These are phyloP conservation scores for Heterocephalus glaber DNA, from an alignment of 2,113 vertebrate species.

Conservation along the genomic window DNA sequence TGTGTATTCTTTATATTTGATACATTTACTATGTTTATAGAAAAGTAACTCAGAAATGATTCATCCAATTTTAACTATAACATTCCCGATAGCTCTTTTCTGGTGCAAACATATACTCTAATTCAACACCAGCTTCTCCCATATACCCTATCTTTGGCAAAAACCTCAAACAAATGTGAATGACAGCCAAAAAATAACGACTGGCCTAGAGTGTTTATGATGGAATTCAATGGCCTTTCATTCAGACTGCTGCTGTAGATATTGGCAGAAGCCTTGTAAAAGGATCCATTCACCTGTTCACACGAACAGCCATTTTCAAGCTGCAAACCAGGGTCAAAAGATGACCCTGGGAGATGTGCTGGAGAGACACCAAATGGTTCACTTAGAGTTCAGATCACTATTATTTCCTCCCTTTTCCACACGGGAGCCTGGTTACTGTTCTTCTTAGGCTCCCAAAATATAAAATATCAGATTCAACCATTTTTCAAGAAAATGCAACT, in stretches of 20 bases:
- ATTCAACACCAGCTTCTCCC: neutral
- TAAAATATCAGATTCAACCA: neutral
- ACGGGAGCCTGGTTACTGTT: neutral
- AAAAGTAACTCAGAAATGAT: constrained; percentile 10
- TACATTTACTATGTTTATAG: constrained; percentile 4
- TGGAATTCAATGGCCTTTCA: neutral
- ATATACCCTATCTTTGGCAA: neutral
- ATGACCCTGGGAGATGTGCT: fast-evolving
- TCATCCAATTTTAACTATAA: constrained; percentile 23
- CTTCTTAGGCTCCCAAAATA: neutral
- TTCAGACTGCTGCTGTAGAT: neutral
- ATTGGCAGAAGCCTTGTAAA: neutral
- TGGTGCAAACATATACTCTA: neutral
- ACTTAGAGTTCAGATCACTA: neutral
- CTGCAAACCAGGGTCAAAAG: neutral
- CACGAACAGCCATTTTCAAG: neutral
- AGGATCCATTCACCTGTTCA: neutral
- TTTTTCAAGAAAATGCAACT: neutral
- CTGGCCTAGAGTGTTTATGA: neutral
- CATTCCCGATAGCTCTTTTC: neutral
- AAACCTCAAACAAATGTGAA: constrained; percentile 10
- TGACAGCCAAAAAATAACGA: neutral
- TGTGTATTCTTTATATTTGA: neutral
- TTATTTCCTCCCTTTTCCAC: neutral
- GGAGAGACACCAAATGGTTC: neutral